A percentile compares a stretch with the other conserved stretches of the same genome.
phyloP scores from a whole-genome alignment of 2,888 invertebrate species.

The Caradrina clavipalpis region DNA sequence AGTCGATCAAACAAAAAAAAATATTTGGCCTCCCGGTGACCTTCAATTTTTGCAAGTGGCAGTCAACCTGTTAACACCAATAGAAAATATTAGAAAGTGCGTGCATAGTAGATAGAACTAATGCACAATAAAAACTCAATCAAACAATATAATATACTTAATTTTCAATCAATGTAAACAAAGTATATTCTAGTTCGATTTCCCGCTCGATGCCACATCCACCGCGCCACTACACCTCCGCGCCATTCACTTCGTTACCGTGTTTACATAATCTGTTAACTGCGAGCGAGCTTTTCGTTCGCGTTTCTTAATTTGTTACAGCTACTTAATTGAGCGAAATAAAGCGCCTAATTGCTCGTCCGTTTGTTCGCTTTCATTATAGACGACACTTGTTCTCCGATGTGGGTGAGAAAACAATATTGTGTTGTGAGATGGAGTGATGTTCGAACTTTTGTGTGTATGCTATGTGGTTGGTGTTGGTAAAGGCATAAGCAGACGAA shows the following conservation, averaged over 20 bases:
- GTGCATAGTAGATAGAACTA: too few relatives aligned
- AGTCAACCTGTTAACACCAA: too few relatives aligned
- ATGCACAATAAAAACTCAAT: too few relatives aligned
- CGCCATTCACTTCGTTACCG: constrained; percentile 79
- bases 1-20: too few relatives aligned
- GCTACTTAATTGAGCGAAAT: constrained; percentile 80
- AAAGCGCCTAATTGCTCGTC: constrained; percentile 66
- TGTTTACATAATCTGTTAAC: constrained; percentile 82
- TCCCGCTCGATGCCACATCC: constrained; percentile 53
- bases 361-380: constrained; percentile 52
- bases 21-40: too few relatives aligned
- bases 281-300: constrained; percentile 73
- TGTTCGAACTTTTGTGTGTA: not conserved
- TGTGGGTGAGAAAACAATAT: constrained; percentile 27
- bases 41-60: too few relatives aligned
- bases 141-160: too few relatives aligned
- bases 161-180: too few relatives aligned
- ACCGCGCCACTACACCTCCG: constrained; percentile 9
- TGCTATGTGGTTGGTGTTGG: not conserved
- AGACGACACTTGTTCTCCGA: constrained; percentile 14
- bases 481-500: too few relatives aligned
- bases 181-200: too few relatives aligned
- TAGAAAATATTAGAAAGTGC: too few relatives aligned
- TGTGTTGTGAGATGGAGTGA: not conserved
- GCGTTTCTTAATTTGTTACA: constrained; percentile 84